phyloP scores from a whole-genome alignment of 2,113 vertebrate species.

The Paramormyrops kingsleyae region DNA sequence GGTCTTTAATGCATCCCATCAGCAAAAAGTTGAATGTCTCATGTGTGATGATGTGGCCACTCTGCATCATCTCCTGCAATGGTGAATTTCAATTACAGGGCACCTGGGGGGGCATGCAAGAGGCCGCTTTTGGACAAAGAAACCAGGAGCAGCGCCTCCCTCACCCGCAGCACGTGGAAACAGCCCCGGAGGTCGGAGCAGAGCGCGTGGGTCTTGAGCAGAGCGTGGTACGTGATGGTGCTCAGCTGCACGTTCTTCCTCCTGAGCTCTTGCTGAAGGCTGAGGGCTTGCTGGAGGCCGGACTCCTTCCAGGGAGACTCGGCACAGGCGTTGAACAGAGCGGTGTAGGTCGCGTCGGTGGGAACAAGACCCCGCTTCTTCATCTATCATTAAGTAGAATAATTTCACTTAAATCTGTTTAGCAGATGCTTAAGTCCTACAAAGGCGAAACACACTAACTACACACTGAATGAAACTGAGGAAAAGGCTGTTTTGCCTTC shows the following conservation, averaged over 20 bases:
- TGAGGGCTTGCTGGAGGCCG: constrained; percentile 73
- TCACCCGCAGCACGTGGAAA: constrained; percentile 76
- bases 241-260: constrained; percentile 66
- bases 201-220: constrained; percentile 76
- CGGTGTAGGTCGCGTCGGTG: constrained; percentile 79
- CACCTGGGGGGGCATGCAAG: not conserved
- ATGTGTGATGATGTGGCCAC: constrained; percentile 68
- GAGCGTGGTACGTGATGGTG: constrained; percentile 74
- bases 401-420: not conserved
- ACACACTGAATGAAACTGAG: not conserved
- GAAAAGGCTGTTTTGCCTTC: not conserved
- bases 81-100: constrained; percentile 9
- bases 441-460: not conserved
- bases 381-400: constrained; percentile 64
- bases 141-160: not conserved
- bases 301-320: constrained; percentile 73
- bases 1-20: constrained; percentile 83
- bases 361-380: constrained; percentile 79
- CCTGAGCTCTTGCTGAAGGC: constrained; percentile 71
- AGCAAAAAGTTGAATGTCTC: constrained; percentile 87
- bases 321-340: constrained; percentile 87
- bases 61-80: constrained; percentile 77
- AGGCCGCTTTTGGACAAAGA: no score
- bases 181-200: constrained; percentile 74
- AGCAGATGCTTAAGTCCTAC: not conserved